phyloP scores from a whole-genome alignment of 2,113 vertebrate genomes.

The Misgurnus mizolepis region DNA sequence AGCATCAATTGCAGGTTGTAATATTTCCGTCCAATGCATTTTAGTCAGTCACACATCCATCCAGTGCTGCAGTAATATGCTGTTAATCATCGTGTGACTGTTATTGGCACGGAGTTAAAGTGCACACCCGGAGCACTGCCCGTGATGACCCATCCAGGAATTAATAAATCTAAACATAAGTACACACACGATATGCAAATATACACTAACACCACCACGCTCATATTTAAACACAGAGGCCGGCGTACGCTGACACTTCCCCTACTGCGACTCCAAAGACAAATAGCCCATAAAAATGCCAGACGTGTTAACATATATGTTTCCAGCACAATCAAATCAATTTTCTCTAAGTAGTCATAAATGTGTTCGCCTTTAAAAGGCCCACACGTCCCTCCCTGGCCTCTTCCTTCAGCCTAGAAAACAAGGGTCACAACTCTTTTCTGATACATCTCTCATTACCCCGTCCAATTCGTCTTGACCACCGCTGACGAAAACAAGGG shows the following conservation, averaged over 20 bases:
- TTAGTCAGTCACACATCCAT: slow-evolving; percentile 61
- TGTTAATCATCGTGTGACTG: slow-evolving; percentile 70
- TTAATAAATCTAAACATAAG: slow-evolving; percentile 33
- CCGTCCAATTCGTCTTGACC: slow-evolving; percentile 85
- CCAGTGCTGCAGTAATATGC: slow-evolving; percentile 64
- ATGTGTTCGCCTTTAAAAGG: slow-evolving; percentile 97
- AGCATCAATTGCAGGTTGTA: slow-evolving; percentile 73
- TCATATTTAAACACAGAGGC: slow-evolving; percentile 49
- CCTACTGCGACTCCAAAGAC: slow-evolving; percentile 77
- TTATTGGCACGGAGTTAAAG: slow-evolving; percentile 77
- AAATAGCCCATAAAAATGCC: slow-evolving; percentile 96
- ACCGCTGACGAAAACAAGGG: slow-evolving; percentile 40
- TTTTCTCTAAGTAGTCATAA: slow-evolving; percentile 99
- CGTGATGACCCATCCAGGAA: slow-evolving; percentile 58
- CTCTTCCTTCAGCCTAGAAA: slow-evolving; percentile 79
- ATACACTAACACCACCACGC: slow-evolving; percentile 26
- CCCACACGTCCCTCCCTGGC: slow-evolving; percentile 71
- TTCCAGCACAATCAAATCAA: slow-evolving; percentile 98
- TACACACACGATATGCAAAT: slow-evolving; percentile 43
- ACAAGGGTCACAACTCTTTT: slow-evolving; percentile 79
- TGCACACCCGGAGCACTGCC: slow-evolving; percentile 72
- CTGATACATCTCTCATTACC: slow-evolving; percentile 88
- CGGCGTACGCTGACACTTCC: slow-evolving; percentile 17
- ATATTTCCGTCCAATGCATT: slow-evolving; percentile 70
- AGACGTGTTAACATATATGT: slow-evolving; percentile 87